A percentile compares a stretch with the other conserved stretches of the same genome.
phyloP scores from a whole-genome alignment of 1,140 invertebrate genomes.

The Pseudomyrmex pallidus region DNA sequence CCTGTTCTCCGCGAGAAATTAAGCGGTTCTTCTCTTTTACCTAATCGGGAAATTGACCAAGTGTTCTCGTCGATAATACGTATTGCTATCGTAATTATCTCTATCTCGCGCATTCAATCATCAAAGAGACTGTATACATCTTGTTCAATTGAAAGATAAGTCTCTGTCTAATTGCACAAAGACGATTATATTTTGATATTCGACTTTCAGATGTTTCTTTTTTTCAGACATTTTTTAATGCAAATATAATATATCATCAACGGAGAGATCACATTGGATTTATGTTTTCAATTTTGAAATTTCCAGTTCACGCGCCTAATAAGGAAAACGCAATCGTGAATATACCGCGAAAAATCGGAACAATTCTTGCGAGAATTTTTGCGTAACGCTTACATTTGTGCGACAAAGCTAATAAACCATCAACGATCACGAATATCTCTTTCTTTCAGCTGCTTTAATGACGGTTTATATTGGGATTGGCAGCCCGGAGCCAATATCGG shows the following conservation, averaged over 20 bases:
- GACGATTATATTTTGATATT: neutral
- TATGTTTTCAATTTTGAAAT: neutral
- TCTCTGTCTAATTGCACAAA: neutral
- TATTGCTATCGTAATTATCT: slow-evolving; percentile 5
- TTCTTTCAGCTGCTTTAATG: slow-evolving; percentile 63
- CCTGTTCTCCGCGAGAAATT: slow-evolving; percentile 57
- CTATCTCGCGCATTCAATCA: slow-evolving; percentile 11
- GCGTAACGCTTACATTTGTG: slow-evolving; percentile 20
- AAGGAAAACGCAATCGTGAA: neutral
- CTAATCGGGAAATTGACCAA: neutral
- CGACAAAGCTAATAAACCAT: slow-evolving; percentile 37
- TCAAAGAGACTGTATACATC: neutral
- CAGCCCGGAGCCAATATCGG: slow-evolving; percentile 60
- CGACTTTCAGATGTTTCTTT: neutral
- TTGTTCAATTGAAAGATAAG: slow-evolving; percentile 10
- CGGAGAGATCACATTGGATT: neutral
- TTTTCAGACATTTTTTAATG: neutral
- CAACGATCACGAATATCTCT: slow-evolving; percentile 36
- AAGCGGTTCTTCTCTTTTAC: slow-evolving; percentile 45
- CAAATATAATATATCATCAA: neutral
- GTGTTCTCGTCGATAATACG: slow-evolving; percentile 46
- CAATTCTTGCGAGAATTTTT: slow-evolving; percentile 26
- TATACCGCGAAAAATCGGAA: slow-evolving; percentile 18
- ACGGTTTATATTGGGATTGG: slow-evolving; percentile 66
- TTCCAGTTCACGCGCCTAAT: too few relatives aligned